Evolutionary conservation across 2,797 vertebrate genomes (phyloP).

Genomic region (Xiphorhynchus erythropygius): DNA sequence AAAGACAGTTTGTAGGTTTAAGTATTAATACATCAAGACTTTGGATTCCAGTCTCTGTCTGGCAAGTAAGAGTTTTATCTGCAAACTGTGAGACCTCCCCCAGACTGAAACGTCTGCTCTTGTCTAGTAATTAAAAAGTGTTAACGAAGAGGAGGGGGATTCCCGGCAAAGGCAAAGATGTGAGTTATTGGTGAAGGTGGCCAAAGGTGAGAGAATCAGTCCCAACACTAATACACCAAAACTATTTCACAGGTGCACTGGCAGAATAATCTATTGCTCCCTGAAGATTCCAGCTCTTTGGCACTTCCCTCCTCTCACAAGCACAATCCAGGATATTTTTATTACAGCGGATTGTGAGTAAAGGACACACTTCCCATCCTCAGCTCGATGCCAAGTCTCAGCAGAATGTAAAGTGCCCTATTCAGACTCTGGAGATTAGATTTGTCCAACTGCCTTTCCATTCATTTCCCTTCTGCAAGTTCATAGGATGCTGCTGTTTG

Average conservation of each 20-base stretch:
- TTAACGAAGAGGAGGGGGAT: neutral
- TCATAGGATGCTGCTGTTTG: slow-evolving; percentile 11
- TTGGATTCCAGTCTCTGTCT: neutral
- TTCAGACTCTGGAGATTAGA: neutral
- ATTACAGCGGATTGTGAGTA: neutral
- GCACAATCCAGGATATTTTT: slow-evolving; percentile 42
- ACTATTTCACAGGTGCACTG: slow-evolving; percentile 12
- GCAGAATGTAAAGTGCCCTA: neutral
- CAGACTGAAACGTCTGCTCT: neutral
- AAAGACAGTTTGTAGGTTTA: neutral
- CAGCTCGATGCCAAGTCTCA: slow-evolving; percentile 47
- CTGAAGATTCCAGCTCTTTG: neutral
- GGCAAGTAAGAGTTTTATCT: neutral
- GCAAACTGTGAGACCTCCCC: neutral
- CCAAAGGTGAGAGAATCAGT: neutral
- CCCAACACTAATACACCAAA: neutral
- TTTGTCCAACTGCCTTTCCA: neutral
- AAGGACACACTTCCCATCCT: slow-evolving; percentile 56
- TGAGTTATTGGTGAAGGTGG: neutral
- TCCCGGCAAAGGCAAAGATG: neutral
- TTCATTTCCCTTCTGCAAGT: slow-evolving; percentile 3
- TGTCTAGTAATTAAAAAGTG: neutral
- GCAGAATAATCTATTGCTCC: neutral
- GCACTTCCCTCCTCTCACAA: slow-evolving; percentile 43
- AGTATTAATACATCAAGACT: neutral